These are phyloP conservation scores for Chrysomela aeneicollis DNA, from an alignment of 2,888 invertebrate species.

Conservation along the genomic window DNA sequence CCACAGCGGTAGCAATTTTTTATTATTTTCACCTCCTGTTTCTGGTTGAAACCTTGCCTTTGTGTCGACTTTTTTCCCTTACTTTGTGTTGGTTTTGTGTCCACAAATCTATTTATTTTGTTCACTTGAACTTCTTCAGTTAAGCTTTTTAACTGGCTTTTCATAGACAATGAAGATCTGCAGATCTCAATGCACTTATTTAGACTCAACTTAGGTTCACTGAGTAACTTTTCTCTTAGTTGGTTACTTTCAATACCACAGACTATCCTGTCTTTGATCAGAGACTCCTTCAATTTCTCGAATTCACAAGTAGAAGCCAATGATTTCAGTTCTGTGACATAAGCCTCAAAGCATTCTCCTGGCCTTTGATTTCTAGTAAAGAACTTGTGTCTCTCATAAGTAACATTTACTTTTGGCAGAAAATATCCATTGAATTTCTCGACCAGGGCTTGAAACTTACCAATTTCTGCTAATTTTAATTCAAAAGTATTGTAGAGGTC, in stretches of 20 bases:
- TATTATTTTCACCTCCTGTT: neutral
- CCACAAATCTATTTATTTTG: neutral
- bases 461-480: conserved; percentile 4
- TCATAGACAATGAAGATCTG: neutral
- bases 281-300: conserved; percentile 1
- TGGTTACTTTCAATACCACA: conserved; percentile 8
- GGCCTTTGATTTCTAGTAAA: conserved; percentile 17
- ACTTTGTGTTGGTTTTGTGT: neutral
- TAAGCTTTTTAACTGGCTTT: neutral
- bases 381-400: conserved; percentile 17
- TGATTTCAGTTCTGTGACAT: conserved; percentile 20
- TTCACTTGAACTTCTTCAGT: too few relatives aligned
- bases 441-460: conserved; percentile 6
- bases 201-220: neutral
- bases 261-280: conserved; percentile 10
- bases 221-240: conserved; percentile 1
- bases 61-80: neutral
- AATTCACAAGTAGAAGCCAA: conserved; percentile 9
- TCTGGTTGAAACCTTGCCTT: neutral
- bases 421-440: conserved; percentile 13
- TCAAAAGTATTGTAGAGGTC: conserved; percentile 18
- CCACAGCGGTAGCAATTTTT: neutral
- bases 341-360: conserved; percentile 16
- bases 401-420: conserved; percentile 5
- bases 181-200: conserved; percentile 5